These are phyloP conservation scores for Limnephilus rhombicus DNA, from an alignment of 2,888 invertebrate species.

Conservation along the genomic window DNA sequence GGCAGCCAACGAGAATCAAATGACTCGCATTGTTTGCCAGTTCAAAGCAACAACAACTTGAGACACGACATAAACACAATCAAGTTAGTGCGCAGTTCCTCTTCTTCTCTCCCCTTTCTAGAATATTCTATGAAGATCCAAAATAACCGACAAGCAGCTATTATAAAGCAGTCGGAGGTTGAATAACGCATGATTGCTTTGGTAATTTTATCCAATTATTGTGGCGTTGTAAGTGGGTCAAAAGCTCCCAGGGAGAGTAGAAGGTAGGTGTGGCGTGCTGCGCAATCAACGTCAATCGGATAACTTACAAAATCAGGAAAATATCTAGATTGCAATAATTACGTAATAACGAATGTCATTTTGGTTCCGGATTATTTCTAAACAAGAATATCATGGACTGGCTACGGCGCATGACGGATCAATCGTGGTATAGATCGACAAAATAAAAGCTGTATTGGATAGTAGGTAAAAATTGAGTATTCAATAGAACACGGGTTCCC, in stretches of 20 bases:
- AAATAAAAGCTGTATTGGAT: neutral
- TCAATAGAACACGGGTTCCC: neutral
- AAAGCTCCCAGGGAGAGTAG: neutral
- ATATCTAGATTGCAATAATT: neutral
- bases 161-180: neutral
- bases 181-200: neutral
- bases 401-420: neutral
- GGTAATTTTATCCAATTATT: neutral
- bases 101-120: neutral
- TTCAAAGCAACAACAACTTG: neutral
- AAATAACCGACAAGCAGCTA: neutral
- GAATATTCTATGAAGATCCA: neutral
- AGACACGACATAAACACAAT: no score
- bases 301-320: neutral
- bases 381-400: neutral
- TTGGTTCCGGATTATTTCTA: neutral
- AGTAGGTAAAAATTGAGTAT: neutral
- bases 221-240: neutral
- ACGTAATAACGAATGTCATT: neutral
- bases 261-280: neutral
- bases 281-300: neutral
- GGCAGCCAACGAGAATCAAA: neutral
- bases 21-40: neutral
- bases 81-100: no score
- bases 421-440: neutral